Conservation (phyloP, 2,113 vertebrate genomes). For the Lasiurus cinereus region DNA sequence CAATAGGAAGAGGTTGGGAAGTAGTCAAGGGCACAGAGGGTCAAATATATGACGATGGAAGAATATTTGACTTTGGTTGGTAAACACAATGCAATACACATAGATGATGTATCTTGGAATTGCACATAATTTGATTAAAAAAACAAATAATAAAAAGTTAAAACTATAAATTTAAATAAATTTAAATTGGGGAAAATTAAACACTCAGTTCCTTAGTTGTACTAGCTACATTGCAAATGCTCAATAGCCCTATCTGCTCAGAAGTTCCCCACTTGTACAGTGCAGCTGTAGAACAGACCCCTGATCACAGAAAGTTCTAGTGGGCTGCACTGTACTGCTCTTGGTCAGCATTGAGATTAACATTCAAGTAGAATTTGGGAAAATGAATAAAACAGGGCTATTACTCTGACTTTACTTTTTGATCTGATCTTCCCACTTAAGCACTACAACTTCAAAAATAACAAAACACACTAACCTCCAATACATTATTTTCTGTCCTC, state of each 20-base stretch:
- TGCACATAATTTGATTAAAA: neutral
- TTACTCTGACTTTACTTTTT: neutral
- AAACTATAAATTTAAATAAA: neutral
- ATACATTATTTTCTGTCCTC: neutral
- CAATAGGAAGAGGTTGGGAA: neutral
- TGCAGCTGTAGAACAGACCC: neutral
- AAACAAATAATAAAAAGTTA: neutral
- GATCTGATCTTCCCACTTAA: neutral
- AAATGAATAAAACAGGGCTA: neutral
- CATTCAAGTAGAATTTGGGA: neutral
- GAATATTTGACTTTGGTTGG: neutral
- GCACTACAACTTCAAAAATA: neutral
- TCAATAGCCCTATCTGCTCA: neutral
- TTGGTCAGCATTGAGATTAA: neutral
- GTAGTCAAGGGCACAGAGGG: neutral
- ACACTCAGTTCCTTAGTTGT: neutral
- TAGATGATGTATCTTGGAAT: neutral
- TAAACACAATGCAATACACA: neutral
- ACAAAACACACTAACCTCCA: neutral
- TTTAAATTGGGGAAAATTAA: neutral
- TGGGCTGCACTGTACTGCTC: too few species aligned
- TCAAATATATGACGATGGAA: neutral
- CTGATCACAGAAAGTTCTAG: neutral
- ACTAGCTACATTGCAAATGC: neutral
- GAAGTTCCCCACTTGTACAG: fast-evolving